Evolutionary conservation across 2,888 invertebrate species (phyloP).

Genomic region (Parthenolecanium corni): DNA sequence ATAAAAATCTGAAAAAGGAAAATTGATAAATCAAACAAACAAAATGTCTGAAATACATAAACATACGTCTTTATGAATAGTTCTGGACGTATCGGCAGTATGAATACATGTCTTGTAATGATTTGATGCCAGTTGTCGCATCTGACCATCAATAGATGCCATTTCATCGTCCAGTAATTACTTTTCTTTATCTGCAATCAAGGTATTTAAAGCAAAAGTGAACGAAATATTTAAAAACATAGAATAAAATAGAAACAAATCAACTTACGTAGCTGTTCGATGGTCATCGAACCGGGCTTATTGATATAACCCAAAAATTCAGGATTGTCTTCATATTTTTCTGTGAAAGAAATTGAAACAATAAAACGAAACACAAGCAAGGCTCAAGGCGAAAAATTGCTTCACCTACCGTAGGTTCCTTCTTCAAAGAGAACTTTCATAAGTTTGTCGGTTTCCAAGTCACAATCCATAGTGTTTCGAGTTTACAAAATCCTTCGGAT

Average conservation of each 20-base stretch:
- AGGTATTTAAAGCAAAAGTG: background rate
- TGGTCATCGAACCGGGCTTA: slow-evolving; percentile 72
- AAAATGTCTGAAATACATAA: too few species aligned
- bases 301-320: slow-evolving; percentile 62
- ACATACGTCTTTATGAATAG: slow-evolving; percentile 58
- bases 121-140: slow-evolving; percentile 79
- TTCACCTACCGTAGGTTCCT: slow-evolving; percentile 41
- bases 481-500: too few species aligned
- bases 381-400: too few species aligned
- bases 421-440: slow-evolving; percentile 44
- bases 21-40: too few species aligned
- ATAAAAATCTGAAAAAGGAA: too few species aligned
- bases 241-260: background rate
- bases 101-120: slow-evolving; percentile 94
- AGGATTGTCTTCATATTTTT: slow-evolving; percentile 40
- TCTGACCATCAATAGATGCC: slow-evolving; percentile 65
- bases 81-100: slow-evolving; percentile 81
- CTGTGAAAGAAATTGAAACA: slow-evolving; percentile 34
- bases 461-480: slow-evolving; percentile 21
- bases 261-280: slow-evolving; percentile 60
- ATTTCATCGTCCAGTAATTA: slow-evolving; percentile 67
- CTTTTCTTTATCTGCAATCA: slow-evolving; percentile 56
- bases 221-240: slow-evolving; percentile 2
- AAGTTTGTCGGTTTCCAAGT: slow-evolving; percentile 41
- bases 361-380: background rate